Conservation (phyloP, 2,113 vertebrate species). For the Lampris megalopsis region DNA sequence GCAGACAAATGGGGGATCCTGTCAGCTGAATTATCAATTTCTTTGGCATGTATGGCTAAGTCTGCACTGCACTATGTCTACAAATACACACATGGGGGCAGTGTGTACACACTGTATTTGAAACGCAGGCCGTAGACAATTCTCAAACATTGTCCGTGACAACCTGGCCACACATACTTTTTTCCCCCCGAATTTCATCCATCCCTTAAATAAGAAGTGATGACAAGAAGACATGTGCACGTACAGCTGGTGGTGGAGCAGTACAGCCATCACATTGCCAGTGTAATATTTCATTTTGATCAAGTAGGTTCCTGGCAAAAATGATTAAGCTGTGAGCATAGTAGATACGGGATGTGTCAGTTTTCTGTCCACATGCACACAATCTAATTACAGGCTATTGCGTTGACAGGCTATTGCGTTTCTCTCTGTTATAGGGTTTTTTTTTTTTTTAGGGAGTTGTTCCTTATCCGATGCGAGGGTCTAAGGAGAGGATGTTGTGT, state of each 20-base stretch:
- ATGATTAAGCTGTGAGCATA: not conserved
- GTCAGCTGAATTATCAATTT: too few relatives aligned
- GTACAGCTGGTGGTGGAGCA: not conserved
- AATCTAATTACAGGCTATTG: conserved; percentile 2
- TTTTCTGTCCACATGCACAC: not conserved
- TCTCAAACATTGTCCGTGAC: not conserved
- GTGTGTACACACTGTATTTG: conserved; percentile 20
- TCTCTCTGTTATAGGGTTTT: too few relatives aligned
- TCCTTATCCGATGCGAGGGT: too few relatives aligned
- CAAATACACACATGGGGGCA: conserved; percentile 61
- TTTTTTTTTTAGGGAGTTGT: too few relatives aligned
- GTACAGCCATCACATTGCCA: conserved; percentile 1
- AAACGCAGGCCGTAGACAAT: not conserved
- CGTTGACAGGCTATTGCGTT: too few relatives aligned
- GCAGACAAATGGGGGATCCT: not conserved
- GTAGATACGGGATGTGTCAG: not conserved
- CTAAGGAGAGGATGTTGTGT: too few relatives aligned
- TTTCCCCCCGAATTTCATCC: not conserved
- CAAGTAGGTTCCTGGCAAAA: conserved; percentile 4
- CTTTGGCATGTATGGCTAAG: too few relatives aligned
- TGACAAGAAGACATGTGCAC: not conserved
- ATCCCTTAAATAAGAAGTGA: not conserved
- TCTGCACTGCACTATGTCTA: not conserved
- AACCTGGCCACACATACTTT: not conserved
- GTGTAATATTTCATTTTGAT: not conserved